Evolutionary conservation across 2,113 vertebrate species (phyloP), one percentile per base, ranked within the genome.

Genomic region (Geococcyx californianus): DNA sequence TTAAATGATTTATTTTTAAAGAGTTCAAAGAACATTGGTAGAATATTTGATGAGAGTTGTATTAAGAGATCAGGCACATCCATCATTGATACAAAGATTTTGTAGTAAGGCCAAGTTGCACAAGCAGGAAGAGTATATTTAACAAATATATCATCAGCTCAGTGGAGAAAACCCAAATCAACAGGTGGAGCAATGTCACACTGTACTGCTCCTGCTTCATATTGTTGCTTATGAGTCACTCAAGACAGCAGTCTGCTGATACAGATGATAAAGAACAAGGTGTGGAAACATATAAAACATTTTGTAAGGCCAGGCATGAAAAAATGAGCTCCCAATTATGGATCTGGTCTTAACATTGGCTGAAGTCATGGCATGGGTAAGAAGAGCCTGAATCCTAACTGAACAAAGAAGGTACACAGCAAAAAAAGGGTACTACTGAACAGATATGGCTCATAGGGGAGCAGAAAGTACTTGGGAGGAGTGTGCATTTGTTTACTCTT

Each of bases 361-460:
- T 47, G n/a, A 72, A 78, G 7, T 59, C 42, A 14, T 4, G 17
- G 10, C 13, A 26, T 28, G 16, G 13, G 6, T 18, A 38, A 77
- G 38, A 49, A 66, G 29, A 74, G 18, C 16, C 51, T 78, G 69
- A 81, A 92, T 56, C 38, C 8, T 52, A 52, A 2, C 0, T 68
- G 68, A 63, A 72, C 18, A 72, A 52, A 62, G 16, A 78, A 8
- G 16, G 44, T 16, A 1, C 8, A 14, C 6, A 16, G 1, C 44
- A 23, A 3, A 72, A 68, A 67, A 72, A 25, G 1, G 8, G 28
- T 17, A 8, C 7, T 31, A n/a, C n/a, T n/a, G 38, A 54, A 40
- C 8, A 45, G 33, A 5, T 10, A 45, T 0, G 24, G 40, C 33
- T 29, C 18, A 13, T 2, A 36, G 5, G 1, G 16, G 18, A 56